These are phyloP conservation scores for Cepphus grylle DNA, from an alignment of 2,113 vertebrate species.

Conservation along the genomic window DNA sequence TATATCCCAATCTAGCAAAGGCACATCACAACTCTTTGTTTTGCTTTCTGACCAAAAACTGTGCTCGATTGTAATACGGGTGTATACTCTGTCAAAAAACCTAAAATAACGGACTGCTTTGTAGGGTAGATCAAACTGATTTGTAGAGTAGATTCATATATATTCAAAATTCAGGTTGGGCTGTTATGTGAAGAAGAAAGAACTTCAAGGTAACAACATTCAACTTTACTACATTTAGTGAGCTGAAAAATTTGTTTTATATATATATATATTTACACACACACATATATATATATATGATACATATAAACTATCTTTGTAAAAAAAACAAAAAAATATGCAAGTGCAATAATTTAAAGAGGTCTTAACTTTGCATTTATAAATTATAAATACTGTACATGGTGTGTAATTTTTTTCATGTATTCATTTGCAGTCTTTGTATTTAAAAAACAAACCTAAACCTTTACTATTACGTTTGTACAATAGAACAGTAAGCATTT, in stretches of 20 bases:
- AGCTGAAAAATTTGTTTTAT: conserved; percentile 58
- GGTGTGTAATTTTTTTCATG: conserved; percentile 81
- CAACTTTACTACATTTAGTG: conserved; percentile 54
- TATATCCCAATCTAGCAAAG: not conserved
- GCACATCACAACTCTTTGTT: not conserved
- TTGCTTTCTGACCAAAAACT: conserved; percentile 64
- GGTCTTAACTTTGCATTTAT: conserved; percentile 83
- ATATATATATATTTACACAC: conserved; percentile 63
- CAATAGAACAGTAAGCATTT: conserved; percentile 69
- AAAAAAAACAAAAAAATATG: conserved; percentile 65
- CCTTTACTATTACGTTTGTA: conserved; percentile 76
- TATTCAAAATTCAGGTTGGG: conserved; percentile 50
- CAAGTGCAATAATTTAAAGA: conserved; percentile 83
- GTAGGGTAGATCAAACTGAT: conserved; percentile 6
- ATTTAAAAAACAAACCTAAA: conserved; percentile 72
- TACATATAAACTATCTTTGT: conserved; percentile 69
- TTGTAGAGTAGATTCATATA: conserved; percentile 31
- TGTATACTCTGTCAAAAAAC: conserved; percentile 28
- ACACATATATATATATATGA: conserved; percentile 51
- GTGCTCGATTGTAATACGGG: conserved; percentile 59
- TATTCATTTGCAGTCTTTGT: conserved; percentile 82
- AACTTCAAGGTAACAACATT: conserved; percentile 56
- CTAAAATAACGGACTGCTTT: not conserved
- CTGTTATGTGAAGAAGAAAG: conserved; percentile 53
- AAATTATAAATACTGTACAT: conserved; percentile 86